Evolutionary conservation across 2,797 vertebrate genomes (phyloP).

Genomic region (Phyllotis vaccarum): DNA sequence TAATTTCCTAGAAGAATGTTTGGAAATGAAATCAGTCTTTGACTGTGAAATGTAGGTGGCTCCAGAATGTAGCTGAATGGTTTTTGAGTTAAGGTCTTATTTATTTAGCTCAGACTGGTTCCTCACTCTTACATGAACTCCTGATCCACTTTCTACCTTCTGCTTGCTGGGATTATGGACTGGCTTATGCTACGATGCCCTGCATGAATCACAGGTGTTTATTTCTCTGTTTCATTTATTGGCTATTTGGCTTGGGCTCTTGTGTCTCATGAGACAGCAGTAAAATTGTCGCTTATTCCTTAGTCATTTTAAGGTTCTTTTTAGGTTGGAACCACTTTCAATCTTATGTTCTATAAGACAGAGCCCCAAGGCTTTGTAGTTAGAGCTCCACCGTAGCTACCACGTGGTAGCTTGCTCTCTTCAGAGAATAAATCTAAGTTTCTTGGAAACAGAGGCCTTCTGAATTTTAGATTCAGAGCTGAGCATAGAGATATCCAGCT

Average conservation of each 20-base stretch:
- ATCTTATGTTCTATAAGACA: neutral
- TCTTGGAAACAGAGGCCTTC: neutral
- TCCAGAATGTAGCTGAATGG: neutral
- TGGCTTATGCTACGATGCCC: neutral
- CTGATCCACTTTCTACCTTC: neutral
- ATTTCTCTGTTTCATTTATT: neutral
- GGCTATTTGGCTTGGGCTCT: neutral
- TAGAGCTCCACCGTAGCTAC: neutral
- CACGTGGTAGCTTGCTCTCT: neutral
- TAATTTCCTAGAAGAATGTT: conserved; percentile 4
- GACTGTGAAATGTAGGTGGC: neutral
- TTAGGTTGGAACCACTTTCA: neutral
- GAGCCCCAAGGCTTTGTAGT: neutral
- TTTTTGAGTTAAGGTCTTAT: neutral
- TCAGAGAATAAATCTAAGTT: neutral
- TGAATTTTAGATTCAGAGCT: neutral
- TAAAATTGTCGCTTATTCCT: neutral
- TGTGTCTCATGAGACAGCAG: neutral
- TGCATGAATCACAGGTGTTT: neutral
- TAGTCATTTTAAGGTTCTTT: neutral
- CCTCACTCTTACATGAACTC: neutral
- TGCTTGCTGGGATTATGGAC: neutral
- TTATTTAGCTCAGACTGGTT: neutral
- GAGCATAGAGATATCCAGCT: neutral
- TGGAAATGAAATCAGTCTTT: conserved; percentile 24